Evolutionary conservation across 2,113 vertebrate species (phyloP).

Genomic region (Periophthalmodon schlosseri): DNA sequence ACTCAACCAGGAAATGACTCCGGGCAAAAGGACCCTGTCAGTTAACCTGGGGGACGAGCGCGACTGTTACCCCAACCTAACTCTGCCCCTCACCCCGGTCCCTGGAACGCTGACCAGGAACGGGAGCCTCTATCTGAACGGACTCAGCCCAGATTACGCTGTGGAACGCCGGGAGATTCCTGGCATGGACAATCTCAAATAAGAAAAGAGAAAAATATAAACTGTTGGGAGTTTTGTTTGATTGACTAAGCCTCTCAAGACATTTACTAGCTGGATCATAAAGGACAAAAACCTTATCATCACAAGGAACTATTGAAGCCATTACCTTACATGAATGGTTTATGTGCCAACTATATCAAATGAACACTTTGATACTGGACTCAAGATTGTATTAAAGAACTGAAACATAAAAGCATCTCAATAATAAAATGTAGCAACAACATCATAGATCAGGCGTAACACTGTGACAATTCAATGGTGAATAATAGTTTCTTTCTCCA

Average conservation of each 20-base stretch:
- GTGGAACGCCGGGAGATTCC: slow-evolving; percentile 85
- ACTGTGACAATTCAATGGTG: background rate
- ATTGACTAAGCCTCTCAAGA: slow-evolving; percentile 22
- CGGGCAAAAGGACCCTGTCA: slow-evolving; percentile 90
- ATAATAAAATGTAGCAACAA: slow-evolving; percentile 3
- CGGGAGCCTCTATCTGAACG: slow-evolving; percentile 94
- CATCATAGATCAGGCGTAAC: background rate
- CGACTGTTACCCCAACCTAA: slow-evolving; percentile 75
- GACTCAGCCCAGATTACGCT: slow-evolving; percentile 91
- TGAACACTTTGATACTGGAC: slow-evolving; percentile 7
- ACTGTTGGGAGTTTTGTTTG: slow-evolving; percentile 7
- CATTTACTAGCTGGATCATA: slow-evolving; percentile 18
- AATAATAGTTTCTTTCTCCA: background rate
- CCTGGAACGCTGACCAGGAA: slow-evolving; percentile 74
- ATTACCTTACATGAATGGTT: background rate
- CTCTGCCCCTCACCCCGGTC: slow-evolving; percentile 78
- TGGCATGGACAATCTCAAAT: slow-evolving; percentile 90
- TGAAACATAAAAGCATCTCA: background rate
- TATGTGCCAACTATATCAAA: slow-evolving; percentile 28
- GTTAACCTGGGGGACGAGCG: slow-evolving; percentile 84
- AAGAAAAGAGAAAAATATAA: slow-evolving; percentile 40
- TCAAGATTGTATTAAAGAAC: slow-evolving; percentile 23
- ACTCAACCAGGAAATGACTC: slow-evolving; percentile 88
- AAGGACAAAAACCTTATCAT: slow-evolving; percentile 14
- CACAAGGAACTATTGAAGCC: slow-evolving; percentile 6